Evolutionary conservation across 2,113 vertebrate genomes (phyloP).

Genomic region (Paraplagusia blochii): DNA sequence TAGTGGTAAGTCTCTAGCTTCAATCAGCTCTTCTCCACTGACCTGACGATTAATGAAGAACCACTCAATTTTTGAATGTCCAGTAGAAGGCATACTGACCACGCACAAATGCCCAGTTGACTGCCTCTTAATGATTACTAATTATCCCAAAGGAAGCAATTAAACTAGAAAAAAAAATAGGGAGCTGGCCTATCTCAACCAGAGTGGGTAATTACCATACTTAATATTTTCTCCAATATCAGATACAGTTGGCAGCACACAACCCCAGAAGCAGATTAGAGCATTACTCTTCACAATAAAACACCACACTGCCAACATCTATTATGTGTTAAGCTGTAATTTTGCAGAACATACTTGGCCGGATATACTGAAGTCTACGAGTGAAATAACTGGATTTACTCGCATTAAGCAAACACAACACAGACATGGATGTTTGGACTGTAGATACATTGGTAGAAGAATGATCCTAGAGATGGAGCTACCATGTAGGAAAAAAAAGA

Average conservation of each 20-base stretch:
- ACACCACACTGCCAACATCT: constrained; percentile 28
- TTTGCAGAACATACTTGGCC: constrained; percentile 34
- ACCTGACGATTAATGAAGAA: constrained; percentile 62
- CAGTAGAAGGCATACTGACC: constrained; percentile 43
- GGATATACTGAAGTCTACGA: constrained; percentile 30
- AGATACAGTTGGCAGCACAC: constrained; percentile 55
- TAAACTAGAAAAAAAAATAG: constrained; percentile 42
- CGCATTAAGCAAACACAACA: constrained; percentile 35
- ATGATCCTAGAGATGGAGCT: too few relatives aligned
- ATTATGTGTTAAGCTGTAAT: constrained; percentile 45
- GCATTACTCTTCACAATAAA: constrained; percentile 46
- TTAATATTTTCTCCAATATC: constrained; percentile 65
- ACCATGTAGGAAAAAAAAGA: too few relatives aligned
- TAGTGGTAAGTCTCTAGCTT: constrained; percentile 18
- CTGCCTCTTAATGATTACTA: constrained; percentile 70
- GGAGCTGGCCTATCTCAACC: constrained; percentile 48
- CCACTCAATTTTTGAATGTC: constrained; percentile 44
- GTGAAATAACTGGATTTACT: constrained; percentile 26
- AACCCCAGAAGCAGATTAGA: constrained; percentile 40
- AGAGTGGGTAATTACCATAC: constrained; percentile 62
- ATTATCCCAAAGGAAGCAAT: constrained; percentile 71
- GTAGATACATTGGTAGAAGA: too few relatives aligned
- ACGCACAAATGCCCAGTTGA: constrained; percentile 59
- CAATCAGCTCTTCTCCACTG: constrained; percentile 41
- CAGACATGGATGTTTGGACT: too few relatives aligned